Evolutionary conservation across 2,797 vertebrate genomes (phyloP), one percentile per base, ranked within the genome.

Genomic region (Aeoliscus strigatus): DNA sequence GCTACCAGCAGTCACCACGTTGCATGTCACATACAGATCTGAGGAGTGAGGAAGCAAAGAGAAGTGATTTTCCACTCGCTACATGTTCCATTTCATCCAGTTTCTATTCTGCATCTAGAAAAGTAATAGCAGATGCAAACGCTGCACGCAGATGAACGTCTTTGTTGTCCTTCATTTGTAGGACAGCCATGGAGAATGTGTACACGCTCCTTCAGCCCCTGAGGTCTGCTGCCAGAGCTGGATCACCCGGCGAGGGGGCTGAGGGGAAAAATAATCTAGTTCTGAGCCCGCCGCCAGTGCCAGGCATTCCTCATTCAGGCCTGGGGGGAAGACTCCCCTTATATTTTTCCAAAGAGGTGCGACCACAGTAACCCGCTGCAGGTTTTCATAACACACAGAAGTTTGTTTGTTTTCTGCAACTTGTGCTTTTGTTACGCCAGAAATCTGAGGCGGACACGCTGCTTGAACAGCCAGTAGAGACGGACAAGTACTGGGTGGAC

Each of bases 181-280:
- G 86, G 54, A 76, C 73, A 0, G 82, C 86, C 36, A 78, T 75
- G 29, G 87, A 87, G 68, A 92, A 74, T 37, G 85, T 70, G 24
- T 91, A 86, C 69, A 82, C 78, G 0, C 77, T 88, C 6, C 88
- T 76, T 54, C 89, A 34, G 81, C 88, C 73, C 53, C 88, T 39
- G 9, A 81, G 39, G 66, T 69, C 56, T 17, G 60, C 57, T 39
- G 59, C 12, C 66, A 85, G 84, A 65, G 81, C 80, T 2, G 87
- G 81, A 35, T 78, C 86, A 14, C 84, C 84, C 2, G 82, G 82
- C 6, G 81, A 89, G 4, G 76, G 40, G 43, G 25, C 58, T 37
- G 77, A 63, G 18, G 61, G 73, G 43, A 73, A 87, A 55, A 76
- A 66, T 31, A 47, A 66, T 54, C 71, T 70, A 0, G 56, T 68